phyloP scores from a whole-genome alignment of 2,113 vertebrate species.

The Rhea pennata region DNA sequence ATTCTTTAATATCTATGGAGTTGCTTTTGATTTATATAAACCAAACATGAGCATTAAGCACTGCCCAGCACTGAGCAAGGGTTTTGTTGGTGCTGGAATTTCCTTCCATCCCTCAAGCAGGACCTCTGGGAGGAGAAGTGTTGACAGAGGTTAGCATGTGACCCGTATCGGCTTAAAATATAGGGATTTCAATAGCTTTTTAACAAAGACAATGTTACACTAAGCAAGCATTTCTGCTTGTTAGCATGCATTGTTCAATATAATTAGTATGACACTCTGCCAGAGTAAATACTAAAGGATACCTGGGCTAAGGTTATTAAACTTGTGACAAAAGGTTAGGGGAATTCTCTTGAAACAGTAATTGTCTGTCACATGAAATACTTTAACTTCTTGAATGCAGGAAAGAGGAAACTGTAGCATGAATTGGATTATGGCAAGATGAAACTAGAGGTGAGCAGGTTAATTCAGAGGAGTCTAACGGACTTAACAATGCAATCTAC shows the following conservation, averaged over 20 bases:
- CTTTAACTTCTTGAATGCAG: neutral
- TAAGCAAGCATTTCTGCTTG: neutral
- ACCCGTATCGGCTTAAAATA: neutral
- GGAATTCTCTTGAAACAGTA: slow-evolving; percentile 38
- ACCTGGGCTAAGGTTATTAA: slow-evolving; percentile 28
- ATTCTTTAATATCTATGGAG: neutral
- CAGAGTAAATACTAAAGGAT: neutral
- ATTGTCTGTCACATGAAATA: slow-evolving; percentile 59
- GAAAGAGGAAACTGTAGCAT: neutral
- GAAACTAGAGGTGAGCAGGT: neutral
- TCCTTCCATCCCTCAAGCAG: neutral
- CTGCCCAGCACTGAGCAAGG: neutral
- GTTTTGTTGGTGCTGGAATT: neutral
- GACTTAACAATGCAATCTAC: neutral
- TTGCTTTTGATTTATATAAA: slow-evolving; percentile 20
- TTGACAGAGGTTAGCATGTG: neutral
- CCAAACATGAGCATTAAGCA: neutral
- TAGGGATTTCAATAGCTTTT: fast-evolving
- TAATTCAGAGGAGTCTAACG: neutral
- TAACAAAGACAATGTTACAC: neutral
- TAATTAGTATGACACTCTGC: slow-evolving; percentile 49
- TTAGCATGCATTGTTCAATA: slow-evolving; percentile 20
- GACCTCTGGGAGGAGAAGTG: fast-evolving
- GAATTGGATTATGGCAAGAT: neutral
- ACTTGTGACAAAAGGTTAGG: slow-evolving; percentile 61